Evolutionary conservation across 1,140 invertebrate genomes (phyloP), one percentile per base, ranked within the genome.

Genomic region (Idris sp.): DNA sequence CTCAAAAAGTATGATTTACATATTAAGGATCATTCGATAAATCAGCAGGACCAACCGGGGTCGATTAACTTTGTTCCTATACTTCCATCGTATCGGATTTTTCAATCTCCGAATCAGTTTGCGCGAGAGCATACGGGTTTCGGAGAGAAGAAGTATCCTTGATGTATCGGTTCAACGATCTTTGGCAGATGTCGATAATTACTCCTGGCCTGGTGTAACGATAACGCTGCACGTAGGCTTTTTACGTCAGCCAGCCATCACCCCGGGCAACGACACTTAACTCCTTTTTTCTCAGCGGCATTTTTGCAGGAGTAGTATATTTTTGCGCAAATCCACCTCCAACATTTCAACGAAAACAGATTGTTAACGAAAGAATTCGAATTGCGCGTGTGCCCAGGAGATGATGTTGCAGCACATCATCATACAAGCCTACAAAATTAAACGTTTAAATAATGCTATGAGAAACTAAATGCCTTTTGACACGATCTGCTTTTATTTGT

Each of bases 181-280:
- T 74, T 77, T 67, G 64, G 71, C 76, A 74, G 76, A 77, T 77
- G 76, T 71, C 71, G 71, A 74, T 77, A 77, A 74, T 77, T 74
- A 71, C 69, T 74, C 58, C 33, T 56, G n/a, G 59, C 41, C 71
- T 43, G 53, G 65, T 74, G 71, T 43, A 61, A 71, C 61, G 69
- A 69, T 62, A 69, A 64, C 68, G 33, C 11, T 33, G 36, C 31
- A 62, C 40, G 49, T 67, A 68, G 28, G n/a, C n/a, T n/a, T n/a
- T 22, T 2, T 22, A 73, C 54, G 51, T 71, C 64, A 51, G 40
- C 67, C 64, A 51, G 40, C 40, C 62, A 33, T 59, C 65, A 43
- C 68, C 68, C 33, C 26, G 33, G 74, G 74, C 74, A 15, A 65
- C 51, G 74, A 77, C 54, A 73, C 51, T 65, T 61, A 68, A 65